These are phyloP conservation scores for Polydesmus complanatus DNA, from an alignment of 2,888 invertebrate species.

Conservation along the genomic window DNA sequence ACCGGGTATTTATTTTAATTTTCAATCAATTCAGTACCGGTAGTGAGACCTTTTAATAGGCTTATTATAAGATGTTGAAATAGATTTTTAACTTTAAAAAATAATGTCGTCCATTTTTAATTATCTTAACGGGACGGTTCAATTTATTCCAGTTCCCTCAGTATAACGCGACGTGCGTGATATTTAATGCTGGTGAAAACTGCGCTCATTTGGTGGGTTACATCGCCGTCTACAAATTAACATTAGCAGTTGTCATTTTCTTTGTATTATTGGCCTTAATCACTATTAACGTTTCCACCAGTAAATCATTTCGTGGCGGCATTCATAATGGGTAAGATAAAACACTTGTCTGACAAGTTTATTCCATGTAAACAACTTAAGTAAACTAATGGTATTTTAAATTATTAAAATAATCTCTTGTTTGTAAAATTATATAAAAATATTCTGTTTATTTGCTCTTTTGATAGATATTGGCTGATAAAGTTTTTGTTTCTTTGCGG, in stretches of 20 bases:
- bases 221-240: slow-evolving; percentile 35
- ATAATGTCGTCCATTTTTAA: too few species aligned
- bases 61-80: too few species aligned
- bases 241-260: slow-evolving; percentile 33
- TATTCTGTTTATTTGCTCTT: too few species aligned
- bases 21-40: too few species aligned
- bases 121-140: too few species aligned
- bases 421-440: too few species aligned
- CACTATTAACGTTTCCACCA: slow-evolving; percentile 31
- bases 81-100: too few species aligned
- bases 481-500: slow-evolving; percentile 31
- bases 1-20: too few species aligned
- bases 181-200: slow-evolving; percentile 27
- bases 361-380: background rate
- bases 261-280: slow-evolving; percentile 29
- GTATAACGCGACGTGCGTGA: slow-evolving; percentile 31
- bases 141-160: slow-evolving; percentile 30
- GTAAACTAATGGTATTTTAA: background rate
- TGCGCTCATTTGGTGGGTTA: slow-evolving; percentile 33
- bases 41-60: too few species aligned
- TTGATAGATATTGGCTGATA: slow-evolving; percentile 24
- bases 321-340: slow-evolving; percentile 34
- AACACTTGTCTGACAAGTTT: background rate
- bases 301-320: slow-evolving; percentile 33
- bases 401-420: too few species aligned